Evolutionary conservation across 2,888 invertebrate genomes (phyloP), one percentile per base, ranked within the genome.

Genomic region (Apotomis betuletana): DNA sequence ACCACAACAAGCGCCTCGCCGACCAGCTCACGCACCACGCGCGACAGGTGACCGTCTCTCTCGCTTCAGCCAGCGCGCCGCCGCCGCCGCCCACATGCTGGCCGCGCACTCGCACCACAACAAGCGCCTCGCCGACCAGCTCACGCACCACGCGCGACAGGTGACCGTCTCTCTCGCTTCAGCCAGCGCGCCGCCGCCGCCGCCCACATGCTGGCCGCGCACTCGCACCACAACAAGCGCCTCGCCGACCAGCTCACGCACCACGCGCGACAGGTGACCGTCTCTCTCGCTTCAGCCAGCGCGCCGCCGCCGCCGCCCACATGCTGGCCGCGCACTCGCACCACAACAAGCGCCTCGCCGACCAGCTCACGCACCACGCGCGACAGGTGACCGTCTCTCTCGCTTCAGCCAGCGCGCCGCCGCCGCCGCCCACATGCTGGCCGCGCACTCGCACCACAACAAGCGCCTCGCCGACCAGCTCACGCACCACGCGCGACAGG

Each of bases 291-390:
- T 99, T 99, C 90, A 97, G 98, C 64, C 95, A 95, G 75, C 95
- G 98, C 61, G 97, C 98, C 0, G 97, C 96, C 0, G 97, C 96
- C 83, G 99, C 99, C 0, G 98, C 98, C 0, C 95, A 95, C 52
- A 52, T 52, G 52, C 9, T 52, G 9, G 12, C 52, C 9, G 52
- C 52, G n/a, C n/a, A 13, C 52, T 12, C 52, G 10, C 52, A 97
- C 67, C 97, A 97, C 64, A 98, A 98, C 88, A 98, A 98, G 88
- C 97, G 97, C 84, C 90, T 97, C 52, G 52, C 52, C 52, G 52
- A 52, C 52, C 52, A 52, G 52, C 52, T 52, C 52, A 52, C 52
- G 10, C 52, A 52, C 52, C 12, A 52, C 52, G 44, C 44, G 5
- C 5, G 44, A 44, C 44, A 44, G 44, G 44, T 44, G 8, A 5